These are phyloP conservation scores for Macropus fuliginosus DNA, from an alignment of 2,797 vertebrate species.

Conservation along the genomic window DNA sequence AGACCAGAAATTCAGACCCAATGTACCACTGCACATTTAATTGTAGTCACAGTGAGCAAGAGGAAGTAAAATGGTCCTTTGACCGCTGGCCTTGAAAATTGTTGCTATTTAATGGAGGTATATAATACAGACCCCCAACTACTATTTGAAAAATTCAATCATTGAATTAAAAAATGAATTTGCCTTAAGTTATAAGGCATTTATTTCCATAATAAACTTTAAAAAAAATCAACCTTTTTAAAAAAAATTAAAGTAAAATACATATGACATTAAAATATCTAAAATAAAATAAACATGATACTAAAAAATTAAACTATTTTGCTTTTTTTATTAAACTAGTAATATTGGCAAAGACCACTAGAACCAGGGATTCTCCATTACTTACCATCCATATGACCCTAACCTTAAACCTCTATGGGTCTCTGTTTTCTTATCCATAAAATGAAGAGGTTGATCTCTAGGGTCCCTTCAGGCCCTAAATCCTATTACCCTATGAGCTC, in stretches of 20 bases:
- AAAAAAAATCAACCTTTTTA: background rate
- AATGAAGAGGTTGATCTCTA: background rate
- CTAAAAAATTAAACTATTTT: background rate
- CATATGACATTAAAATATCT: background rate
- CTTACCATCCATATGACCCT: background rate
- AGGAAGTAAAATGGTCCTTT: background rate
- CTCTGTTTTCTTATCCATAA: background rate
- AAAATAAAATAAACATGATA: background rate
- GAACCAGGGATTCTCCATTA: background rate
- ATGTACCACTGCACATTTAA: background rate
- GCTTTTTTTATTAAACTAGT: background rate
- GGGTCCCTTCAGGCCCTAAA: background rate
- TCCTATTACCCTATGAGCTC: background rate
- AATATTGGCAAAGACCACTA: background rate
- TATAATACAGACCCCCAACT: background rate
- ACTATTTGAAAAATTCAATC: conserved; percentile 45
- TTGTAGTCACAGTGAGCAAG: conserved; percentile 25
- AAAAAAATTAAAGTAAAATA: background rate
- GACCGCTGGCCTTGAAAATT: background rate
- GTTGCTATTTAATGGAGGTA: conserved; percentile 16
- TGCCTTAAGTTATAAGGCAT: conserved; percentile 45
- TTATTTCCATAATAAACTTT: conserved; percentile 27
- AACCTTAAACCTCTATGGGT: background rate
- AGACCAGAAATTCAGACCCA: background rate
- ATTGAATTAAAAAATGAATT: conserved; percentile 40